Evolutionary conservation across 1,140 invertebrate species (phyloP), one percentile per base, ranked within the genome.

Genomic region (Drosophila nigromelanica): DNA sequence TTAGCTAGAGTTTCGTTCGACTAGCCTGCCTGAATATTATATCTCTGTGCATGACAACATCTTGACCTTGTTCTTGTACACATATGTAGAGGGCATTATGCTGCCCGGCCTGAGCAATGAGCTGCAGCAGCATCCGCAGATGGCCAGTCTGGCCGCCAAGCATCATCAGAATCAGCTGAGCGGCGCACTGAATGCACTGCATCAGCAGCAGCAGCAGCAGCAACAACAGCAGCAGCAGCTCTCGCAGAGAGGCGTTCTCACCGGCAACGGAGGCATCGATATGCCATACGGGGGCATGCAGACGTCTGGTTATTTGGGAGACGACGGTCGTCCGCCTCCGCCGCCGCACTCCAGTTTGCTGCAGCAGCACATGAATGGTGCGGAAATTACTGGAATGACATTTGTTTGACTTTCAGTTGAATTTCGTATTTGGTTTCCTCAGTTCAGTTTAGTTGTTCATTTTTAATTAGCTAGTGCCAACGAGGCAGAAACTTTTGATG

Each of bases 271-370:
- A 27, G 80, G 77, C 73, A 73, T 91, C 30, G 90, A 91, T 33
- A 78, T 91, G 76, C 59, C 85, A 56, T 66, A 62, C 15, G 56
- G 37, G 15, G 68, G 73, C 18, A 58, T 74, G 71, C 67, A 62
- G 51, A 67, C 62, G 14, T 76, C 71, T 43, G 70, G 70, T 30
- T 91, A 79, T 58, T 80, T 87, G 87, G 94, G 93, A 75, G 93
- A 94, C 91, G 94, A 95, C 86, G 93, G 94, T 71, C 92, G 92
- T 43, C 95, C 95, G 70, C 95, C 94, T 63, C 95, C 95, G 71
- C 94, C 94, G 63, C 94, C 94, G 69, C 94, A 93, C 92, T 95
- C 94, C 86, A 96, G 96, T 92, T 94, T 98, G 85, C 95, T 98
- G 93, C 96, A 97, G 90, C 80, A 86, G 64, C 85, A 89, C 55